Evolutionary conservation across 2,797 vertebrate species (phyloP).

Genomic region (Gallinago stenura): DNA sequence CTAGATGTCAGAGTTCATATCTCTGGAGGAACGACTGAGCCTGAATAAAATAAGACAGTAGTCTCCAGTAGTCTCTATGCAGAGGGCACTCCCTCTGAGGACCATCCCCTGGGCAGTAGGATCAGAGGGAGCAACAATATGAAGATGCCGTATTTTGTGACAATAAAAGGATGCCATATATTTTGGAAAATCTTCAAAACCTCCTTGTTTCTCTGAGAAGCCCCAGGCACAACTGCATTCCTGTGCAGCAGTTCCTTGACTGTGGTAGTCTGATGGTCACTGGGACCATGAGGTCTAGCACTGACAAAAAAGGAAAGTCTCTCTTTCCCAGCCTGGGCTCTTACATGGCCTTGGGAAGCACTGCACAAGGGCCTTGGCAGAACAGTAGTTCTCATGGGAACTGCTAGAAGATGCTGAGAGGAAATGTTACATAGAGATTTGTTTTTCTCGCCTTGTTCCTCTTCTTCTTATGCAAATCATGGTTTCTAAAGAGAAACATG

Average conservation of each 20-base stretch:
- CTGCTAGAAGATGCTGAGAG: neutral
- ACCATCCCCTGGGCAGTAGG: neutral
- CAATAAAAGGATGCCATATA: neutral
- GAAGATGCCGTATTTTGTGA: neutral
- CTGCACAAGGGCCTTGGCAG: neutral
- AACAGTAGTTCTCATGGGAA: neutral
- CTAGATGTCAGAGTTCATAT: neutral
- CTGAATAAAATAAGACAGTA: neutral
- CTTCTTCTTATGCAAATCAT: neutral
- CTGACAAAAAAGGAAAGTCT: neutral
- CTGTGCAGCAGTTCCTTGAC: neutral
- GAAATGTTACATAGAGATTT: neutral
- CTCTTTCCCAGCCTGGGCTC: neutral
- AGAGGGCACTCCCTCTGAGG: neutral
- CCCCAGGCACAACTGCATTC: neutral
- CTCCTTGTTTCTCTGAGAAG: neutral
- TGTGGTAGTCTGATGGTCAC: neutral
- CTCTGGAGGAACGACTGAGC: neutral
- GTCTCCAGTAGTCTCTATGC: neutral
- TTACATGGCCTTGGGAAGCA: neutral
- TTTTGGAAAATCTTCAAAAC: neutral
- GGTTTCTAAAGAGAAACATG: neutral
- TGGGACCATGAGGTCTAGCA: neutral
- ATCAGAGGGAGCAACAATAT: neutral
- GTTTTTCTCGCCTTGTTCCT: neutral